These are phyloP conservation scores for Sebastiscus albofasciatus DNA, from an alignment of 2,797 vertebrate species.

Conservation along the genomic window DNA sequence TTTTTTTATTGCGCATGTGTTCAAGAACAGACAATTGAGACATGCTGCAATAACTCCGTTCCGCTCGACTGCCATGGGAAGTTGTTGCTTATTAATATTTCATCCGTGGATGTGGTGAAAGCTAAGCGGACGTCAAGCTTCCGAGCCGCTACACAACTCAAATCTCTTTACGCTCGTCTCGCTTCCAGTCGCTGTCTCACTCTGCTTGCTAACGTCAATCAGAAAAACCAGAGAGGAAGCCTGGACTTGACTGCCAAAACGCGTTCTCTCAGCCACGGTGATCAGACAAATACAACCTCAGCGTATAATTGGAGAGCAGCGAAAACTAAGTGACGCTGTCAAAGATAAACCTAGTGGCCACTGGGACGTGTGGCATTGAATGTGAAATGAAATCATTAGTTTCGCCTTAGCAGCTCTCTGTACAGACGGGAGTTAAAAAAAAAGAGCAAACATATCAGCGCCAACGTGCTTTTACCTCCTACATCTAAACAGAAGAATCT, in stretches of 20 bases:
- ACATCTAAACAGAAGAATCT: not conserved
- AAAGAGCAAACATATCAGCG: constrained; percentile 17
- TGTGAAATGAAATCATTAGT: constrained; percentile 60
- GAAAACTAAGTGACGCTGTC: constrained; percentile 52
- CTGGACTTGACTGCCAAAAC: constrained; percentile 31
- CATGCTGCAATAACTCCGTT: constrained; percentile 12
- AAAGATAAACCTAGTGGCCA: constrained; percentile 47
- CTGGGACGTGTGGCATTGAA: constrained; percentile 43
- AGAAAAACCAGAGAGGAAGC: constrained; percentile 24
- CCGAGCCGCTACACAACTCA: constrained; percentile 28
- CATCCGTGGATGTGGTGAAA: constrained; percentile 37
- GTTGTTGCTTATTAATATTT: constrained; percentile 57
- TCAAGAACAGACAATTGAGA: constrained; percentile 6
- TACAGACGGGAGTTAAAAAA: not conserved
- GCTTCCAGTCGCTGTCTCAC: constrained; percentile 22
- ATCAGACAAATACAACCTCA: constrained; percentile 59
- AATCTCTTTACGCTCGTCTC: constrained; percentile 30
- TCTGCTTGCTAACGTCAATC: constrained; percentile 44
- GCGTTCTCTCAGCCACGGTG: constrained; percentile 14
- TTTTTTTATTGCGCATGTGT: not conserved
- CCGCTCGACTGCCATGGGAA: constrained; percentile 13
- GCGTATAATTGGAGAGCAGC: constrained; percentile 48
- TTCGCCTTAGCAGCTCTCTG: constrained; percentile 2
- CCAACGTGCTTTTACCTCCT: not conserved
- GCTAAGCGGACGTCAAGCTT: constrained; percentile 49